Conservation (phyloP, 2,113 vertebrate genomes). For the Himantopus leucocephalus region DNA sequence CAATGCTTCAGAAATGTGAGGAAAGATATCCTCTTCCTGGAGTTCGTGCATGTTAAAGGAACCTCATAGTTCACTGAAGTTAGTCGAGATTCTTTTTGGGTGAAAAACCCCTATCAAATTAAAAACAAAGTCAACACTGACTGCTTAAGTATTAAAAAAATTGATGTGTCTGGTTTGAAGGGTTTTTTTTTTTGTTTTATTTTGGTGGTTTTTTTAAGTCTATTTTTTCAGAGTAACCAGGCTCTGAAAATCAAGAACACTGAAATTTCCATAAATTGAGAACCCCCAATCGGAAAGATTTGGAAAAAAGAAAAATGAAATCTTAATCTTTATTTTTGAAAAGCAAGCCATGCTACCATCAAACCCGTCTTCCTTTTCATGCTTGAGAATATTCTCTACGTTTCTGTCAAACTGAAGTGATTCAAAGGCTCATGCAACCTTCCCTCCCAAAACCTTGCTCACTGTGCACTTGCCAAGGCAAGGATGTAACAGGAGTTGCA, state of each 20-base stretch:
- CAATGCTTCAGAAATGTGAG: background rate
- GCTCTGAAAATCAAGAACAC: background rate
- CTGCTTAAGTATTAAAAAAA: background rate
- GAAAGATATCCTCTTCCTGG: background rate
- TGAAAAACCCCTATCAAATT: background rate
- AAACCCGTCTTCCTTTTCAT: background rate
- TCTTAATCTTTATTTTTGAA: background rate
- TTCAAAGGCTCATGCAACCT: background rate
- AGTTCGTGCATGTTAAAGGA: background rate
- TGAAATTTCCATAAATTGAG: background rate
- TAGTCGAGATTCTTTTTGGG: background rate
- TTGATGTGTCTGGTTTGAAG: background rate
- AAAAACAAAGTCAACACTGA: background rate
- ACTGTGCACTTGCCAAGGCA: background rate
- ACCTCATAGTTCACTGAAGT: background rate
- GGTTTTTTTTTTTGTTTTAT: background rate
- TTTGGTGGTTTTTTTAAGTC: no score
- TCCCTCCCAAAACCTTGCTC: no score
- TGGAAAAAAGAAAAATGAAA: background rate
- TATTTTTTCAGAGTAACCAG: background rate
- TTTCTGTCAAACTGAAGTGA: background rate
- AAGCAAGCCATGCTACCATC: background rate
- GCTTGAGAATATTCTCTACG: background rate
- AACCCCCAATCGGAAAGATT: background rate
- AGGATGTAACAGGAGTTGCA: background rate